Conservation (phyloP, 2,797 vertebrate genomes). For the Betta splendens region DNA sequence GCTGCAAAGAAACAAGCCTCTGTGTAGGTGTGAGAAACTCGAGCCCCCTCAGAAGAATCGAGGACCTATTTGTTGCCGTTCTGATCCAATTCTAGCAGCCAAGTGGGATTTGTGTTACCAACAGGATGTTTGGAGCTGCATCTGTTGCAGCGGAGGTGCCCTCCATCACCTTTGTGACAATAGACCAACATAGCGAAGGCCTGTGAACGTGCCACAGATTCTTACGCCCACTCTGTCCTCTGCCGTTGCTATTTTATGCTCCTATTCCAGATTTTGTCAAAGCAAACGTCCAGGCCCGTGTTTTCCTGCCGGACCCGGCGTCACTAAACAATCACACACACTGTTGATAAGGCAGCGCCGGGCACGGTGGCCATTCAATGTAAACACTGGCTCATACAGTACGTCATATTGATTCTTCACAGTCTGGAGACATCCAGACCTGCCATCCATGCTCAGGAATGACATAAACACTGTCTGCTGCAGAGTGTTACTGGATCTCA, state of each 20-base stretch:
- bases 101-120: slow-evolving; percentile 28
- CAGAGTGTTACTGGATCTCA: slow-evolving; percentile 42
- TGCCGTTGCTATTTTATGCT: slow-evolving; percentile 9
- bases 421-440: slow-evolving; percentile 44
- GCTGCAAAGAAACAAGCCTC: slow-evolving; percentile 6
- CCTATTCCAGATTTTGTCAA: slow-evolving; percentile 32
- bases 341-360: slow-evolving; percentile 55
- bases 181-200: slow-evolving; percentile 1
- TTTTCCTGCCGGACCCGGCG: slow-evolving; percentile 30
- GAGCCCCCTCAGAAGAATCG: too few species aligned
- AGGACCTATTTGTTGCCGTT: too few species aligned
- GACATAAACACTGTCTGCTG: slow-evolving; percentile 51
- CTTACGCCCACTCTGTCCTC: not conserved
- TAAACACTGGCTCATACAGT: slow-evolving; percentile 48
- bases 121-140: slow-evolving; percentile 7
- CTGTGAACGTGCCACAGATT: slow-evolving; percentile 14
- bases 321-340: slow-evolving; percentile 48
- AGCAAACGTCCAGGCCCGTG: slow-evolving; percentile 28
- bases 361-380: slow-evolving; percentile 19
- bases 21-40: slow-evolving; percentile 22
- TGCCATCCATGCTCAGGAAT: slow-evolving; percentile 41
- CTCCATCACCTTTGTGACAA: slow-evolving; percentile 15
- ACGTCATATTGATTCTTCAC: slow-evolving; percentile 50
- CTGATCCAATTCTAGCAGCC: slow-evolving; percentile 21
- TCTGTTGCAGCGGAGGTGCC: slow-evolving; percentile 17